Percentiles rank a stretch among this genome's conserved stretches.
Evolutionary conservation across 53 echinoderm and acorn worm genomes (phyloP).

Genomic region (Echinometra lucunter): DNA sequence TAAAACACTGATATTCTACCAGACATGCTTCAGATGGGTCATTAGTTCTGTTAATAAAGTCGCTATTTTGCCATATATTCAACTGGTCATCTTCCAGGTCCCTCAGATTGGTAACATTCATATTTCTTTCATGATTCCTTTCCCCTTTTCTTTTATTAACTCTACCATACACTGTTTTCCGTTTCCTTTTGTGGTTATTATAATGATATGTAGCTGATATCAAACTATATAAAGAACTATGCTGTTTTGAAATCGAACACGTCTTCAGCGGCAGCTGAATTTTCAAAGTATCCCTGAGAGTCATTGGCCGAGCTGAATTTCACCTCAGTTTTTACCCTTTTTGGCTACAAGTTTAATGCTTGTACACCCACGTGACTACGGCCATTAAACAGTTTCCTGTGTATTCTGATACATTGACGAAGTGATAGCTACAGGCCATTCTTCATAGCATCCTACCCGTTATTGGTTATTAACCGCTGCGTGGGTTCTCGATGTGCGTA

Average conservation of each 20-base stretch:
- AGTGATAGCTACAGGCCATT: not conserved
- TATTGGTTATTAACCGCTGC: conserved; percentile 1
- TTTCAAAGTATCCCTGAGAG: not conserved
- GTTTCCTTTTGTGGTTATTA: no score
- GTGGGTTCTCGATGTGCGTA: not conserved
- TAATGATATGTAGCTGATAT: not conserved
- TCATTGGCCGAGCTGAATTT: not conserved
- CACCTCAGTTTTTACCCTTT: not conserved
- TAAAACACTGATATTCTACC: no score
- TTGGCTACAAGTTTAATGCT: not conserved
- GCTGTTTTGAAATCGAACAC: not conserved
- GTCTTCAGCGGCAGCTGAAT: no score
- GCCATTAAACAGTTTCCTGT: not conserved
- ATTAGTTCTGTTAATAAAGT: no score
- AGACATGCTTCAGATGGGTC: no score
- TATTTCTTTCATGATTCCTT: no score
- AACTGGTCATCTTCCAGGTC: no score
- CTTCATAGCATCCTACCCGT: not conserved
- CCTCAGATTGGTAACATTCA: no score
- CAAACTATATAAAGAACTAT: not conserved
- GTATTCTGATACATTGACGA: not conserved
- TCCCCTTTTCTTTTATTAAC: no score
- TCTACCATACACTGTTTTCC: no score
- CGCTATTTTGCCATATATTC: no score
- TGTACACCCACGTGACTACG: not conserved